phyloP scores from a whole-genome alignment of 2,888 invertebrate genomes.

The Hofmannophila pseudospretella region DNA sequence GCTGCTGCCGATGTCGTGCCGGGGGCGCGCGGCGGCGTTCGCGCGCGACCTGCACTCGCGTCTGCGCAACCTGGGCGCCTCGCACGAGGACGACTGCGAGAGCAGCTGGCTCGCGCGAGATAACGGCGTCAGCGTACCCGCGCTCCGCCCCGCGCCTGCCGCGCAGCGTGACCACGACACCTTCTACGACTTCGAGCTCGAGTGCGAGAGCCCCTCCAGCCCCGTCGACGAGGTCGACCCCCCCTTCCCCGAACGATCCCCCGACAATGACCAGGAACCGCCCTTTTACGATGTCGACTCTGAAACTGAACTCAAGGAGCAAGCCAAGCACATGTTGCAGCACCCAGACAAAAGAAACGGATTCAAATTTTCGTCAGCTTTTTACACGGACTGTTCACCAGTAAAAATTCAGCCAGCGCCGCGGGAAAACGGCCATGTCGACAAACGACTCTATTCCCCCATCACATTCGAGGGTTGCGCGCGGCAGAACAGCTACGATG shows the following conservation, averaged over 20 bases:
- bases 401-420: slow-evolving; percentile 61
- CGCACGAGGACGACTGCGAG: slow-evolving; percentile 64
- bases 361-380: slow-evolving; percentile 58
- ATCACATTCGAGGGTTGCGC: slow-evolving; percentile 71
- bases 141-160: slow-evolving; percentile 34
- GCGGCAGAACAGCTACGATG: slow-evolving; percentile 59
- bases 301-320: slow-evolving; percentile 56
- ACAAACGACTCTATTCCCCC: slow-evolving; percentile 61
- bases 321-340: slow-evolving; percentile 44
- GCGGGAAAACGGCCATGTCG: slow-evolving; percentile 63
- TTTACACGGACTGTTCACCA: slow-evolving; percentile 59
- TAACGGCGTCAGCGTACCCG: slow-evolving; percentile 16
- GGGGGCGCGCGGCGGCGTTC: slow-evolving; percentile 88
- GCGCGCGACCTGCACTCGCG: slow-evolving; percentile 87
- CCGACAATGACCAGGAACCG: slow-evolving; percentile 73
- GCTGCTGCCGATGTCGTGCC: slow-evolving; percentile 86
- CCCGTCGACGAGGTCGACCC: slow-evolving; percentile 79
- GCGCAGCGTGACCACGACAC: slow-evolving; percentile 71
- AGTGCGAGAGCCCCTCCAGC: slow-evolving; percentile 83
- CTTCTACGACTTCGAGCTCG: slow-evolving; percentile 81
- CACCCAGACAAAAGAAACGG: slow-evolving; percentile 74
- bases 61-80: slow-evolving; percentile 82
- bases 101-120: slow-evolving; percentile 61
- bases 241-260: slow-evolving; percentile 73
- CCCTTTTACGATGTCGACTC: slow-evolving; percentile 74